Conservation (phyloP, 2,888 invertebrate species). For the Drosophila paranaensis region DNA sequence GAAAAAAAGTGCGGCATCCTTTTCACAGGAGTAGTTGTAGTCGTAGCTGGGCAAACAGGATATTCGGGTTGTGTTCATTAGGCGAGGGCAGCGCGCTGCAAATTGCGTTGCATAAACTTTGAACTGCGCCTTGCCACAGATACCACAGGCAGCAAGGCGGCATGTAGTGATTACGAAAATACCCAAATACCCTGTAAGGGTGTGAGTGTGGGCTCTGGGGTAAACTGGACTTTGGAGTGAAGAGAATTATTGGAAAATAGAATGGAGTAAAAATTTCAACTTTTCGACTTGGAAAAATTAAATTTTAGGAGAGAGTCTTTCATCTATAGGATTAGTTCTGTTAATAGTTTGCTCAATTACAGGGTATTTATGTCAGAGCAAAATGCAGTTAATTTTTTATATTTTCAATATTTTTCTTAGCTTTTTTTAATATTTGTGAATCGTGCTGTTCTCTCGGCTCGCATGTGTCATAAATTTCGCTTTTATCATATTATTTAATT, state of each 20-base stretch:
- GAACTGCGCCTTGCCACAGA: slow-evolving; percentile 47
- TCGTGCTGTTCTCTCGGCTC: slow-evolving; percentile 38
- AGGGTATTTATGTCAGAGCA: background rate
- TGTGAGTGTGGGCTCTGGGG: background rate
- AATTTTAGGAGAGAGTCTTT: no score
- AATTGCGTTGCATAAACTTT: slow-evolving; percentile 63
- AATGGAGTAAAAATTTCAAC: no score
- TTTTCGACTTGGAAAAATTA: no score
- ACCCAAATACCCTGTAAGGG: slow-evolving; percentile 5
- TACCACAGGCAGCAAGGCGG: slow-evolving; percentile 18
- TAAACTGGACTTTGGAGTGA: background rate
- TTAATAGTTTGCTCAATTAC: background rate
- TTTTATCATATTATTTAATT: slow-evolving; percentile 79
- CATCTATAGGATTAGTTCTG: no score
- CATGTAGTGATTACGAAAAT: background rate
- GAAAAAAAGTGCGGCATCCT: background rate
- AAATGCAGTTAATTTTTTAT: background rate
- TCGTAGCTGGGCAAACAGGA: slow-evolving; percentile 54
- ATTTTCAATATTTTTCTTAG: slow-evolving; percentile 13
- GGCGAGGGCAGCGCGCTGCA: slow-evolving; percentile 30
- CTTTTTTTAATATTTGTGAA: slow-evolving; percentile 31
- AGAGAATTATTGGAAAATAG: no score
- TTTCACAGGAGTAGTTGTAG: slow-evolving; percentile 5
- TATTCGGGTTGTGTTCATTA: slow-evolving; percentile 63
- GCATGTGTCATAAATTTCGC: slow-evolving; percentile 74